A percentile compares a stretch with the other conserved stretches of the same genome.
Conservation (phyloP, 2,888 invertebrate species). For the Troides aeacus region DNA sequence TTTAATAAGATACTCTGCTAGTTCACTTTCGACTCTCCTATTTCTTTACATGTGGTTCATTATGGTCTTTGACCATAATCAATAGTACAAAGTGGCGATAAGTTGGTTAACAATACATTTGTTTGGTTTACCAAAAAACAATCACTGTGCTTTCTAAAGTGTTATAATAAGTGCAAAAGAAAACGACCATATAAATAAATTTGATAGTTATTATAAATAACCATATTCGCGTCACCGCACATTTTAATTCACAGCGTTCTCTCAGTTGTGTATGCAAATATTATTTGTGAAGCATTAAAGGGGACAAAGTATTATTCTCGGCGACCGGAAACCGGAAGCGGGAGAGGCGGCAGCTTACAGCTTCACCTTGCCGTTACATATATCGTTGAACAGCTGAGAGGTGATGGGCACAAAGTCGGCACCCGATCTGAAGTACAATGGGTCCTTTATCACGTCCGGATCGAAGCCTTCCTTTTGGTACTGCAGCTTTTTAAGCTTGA, state of each 20-base stretch:
- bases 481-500: slow-evolving; percentile 94
- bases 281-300: background rate
- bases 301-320: slow-evolving; percentile 3
- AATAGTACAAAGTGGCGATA: slow-evolving; percentile 21
- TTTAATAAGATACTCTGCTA: background rate
- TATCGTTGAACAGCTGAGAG: slow-evolving; percentile 80
- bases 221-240: slow-evolving; percentile 7
- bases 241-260: slow-evolving; percentile 5
- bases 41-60: background rate
- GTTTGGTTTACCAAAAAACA: slow-evolving; percentile 14
- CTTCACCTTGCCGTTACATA: slow-evolving; percentile 73
- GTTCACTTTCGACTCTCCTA: background rate
- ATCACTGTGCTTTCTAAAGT: slow-evolving; percentile 8
- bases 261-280: background rate
- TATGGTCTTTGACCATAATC: slow-evolving; percentile 24
- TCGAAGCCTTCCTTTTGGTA: slow-evolving; percentile 93
- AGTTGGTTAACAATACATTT: slow-evolving; percentile 22
- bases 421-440: slow-evolving; percentile 84
- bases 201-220: slow-evolving; percentile 12
- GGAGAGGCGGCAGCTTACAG: slow-evolving; percentile 46
- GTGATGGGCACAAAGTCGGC: slow-evolving; percentile 79
- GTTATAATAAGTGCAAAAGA: slow-evolving; percentile 17
- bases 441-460: slow-evolving; percentile 84
- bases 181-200: slow-evolving; percentile 8
- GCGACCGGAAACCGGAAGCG: background rate